Percentiles rank a stretch among this genome's conserved stretches.
Conservation (phyloP, 2,888 invertebrate species). For the Chrysolina oricalcia region DNA sequence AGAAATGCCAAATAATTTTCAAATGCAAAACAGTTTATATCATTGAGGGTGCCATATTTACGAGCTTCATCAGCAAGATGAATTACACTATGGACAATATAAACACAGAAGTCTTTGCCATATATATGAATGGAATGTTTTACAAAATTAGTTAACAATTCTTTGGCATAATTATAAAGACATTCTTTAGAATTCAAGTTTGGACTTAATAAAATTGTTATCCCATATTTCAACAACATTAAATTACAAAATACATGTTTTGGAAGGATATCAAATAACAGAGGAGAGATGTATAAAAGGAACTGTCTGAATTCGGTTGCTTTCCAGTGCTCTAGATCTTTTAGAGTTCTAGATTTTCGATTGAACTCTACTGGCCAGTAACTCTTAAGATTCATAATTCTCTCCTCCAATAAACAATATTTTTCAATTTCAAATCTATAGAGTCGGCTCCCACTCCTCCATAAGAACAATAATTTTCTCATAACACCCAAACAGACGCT, state of each 20-base stretch:
- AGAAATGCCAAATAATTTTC: slow-evolving; percentile 31
- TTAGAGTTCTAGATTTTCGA: slow-evolving; percentile 15
- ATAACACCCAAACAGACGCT: slow-evolving; percentile 52
- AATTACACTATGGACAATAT: slow-evolving; percentile 32
- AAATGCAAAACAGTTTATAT: slow-evolving; percentile 33
- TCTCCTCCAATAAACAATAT: slow-evolving; percentile 25
- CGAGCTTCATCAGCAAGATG: slow-evolving; percentile 29
- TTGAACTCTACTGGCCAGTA: slow-evolving; percentile 25
- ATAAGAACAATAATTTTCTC: slow-evolving; percentile 36
- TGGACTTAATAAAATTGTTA: slow-evolving; percentile 24
- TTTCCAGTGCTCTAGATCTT: slow-evolving; percentile 24
- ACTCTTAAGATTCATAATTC: not conserved
- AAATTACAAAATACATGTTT: slow-evolving; percentile 21
- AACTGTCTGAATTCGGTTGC: slow-evolving; percentile 24
- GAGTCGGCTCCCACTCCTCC: slow-evolving; percentile 30
- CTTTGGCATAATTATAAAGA: slow-evolving; percentile 25
- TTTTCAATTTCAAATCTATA: slow-evolving; percentile 28
- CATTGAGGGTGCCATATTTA: slow-evolving; percentile 29
- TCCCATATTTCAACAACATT: slow-evolving; percentile 14
- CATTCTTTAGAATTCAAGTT: slow-evolving; percentile 17
- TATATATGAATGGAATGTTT: slow-evolving; percentile 27
- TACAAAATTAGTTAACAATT: slow-evolving; percentile 1
- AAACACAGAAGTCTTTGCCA: slow-evolving; percentile 36
- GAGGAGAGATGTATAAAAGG: slow-evolving; percentile 21
- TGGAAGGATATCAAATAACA: slow-evolving; percentile 12